Evolutionary conservation across 2,113 vertebrate species (phyloP), one percentile per base, ranked within the genome.

Genomic region (Alaudala cheleensis): DNA sequence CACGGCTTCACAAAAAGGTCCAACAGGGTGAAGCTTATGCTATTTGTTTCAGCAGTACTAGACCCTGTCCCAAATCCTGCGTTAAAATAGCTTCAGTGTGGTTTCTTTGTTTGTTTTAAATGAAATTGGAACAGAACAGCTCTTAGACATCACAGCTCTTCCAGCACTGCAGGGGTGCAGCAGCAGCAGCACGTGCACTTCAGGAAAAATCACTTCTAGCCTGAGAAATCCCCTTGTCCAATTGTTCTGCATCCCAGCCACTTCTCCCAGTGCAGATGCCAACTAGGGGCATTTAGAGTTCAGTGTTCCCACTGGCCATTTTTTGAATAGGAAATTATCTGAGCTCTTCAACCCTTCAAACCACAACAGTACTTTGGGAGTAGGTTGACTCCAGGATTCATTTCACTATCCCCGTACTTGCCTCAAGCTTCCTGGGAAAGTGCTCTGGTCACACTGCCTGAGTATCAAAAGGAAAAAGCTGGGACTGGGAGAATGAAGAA

Each of bases 31-130:
- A 93, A 86, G 29, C 69, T 86, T 64, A 60, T 28, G 76, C 37
- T 74, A 12, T 94, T 95, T 95, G 44, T 82, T 90, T 92, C 76
- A 64, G 67, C 58, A 89, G 67, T 61, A 91, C 12, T 89, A 58
- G 85, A 86, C n/a, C 54, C 60, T 50, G 26, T 51, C 77, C 92
- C 61, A 94, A 94, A 86, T 73, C 76, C 29, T 60, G 26, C 10
- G 2, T 90, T 84, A 58, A 91, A 95, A 88, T 88, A 3, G 64
- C 40, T 77, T 81, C 47, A 17, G 11, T 45, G 56, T 66, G 47
- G 14, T 84, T 95, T 80, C 53, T 84, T 94, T 95, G 45, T 85
- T 83, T 73, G 51, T 80, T 93, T 96, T 53, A 88, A 87, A 69
- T 50, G 17, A 91, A 93, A 86, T 25, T 81, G 69, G 70, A 83